A percentile compares a stretch with the other conserved stretches of the same genome.
These are phyloP conservation scores for Agrilus mali DNA, from an alignment of 2,888 invertebrate genomes.

Conservation along the genomic window DNA sequence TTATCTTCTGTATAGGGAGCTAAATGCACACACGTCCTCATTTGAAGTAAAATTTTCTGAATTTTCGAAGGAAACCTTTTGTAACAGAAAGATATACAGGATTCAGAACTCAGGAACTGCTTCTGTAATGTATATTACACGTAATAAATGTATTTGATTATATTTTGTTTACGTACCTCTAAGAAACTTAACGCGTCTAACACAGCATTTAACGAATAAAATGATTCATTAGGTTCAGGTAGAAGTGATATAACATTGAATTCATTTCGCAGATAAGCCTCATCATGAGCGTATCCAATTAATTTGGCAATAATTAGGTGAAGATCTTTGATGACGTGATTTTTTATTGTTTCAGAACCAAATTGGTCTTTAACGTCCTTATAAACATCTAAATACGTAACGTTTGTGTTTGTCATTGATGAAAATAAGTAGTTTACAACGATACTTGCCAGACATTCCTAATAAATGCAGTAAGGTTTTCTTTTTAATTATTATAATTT, in stretches of 20 bases:
- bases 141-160: too few relatives aligned
- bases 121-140: slow-evolving; percentile 7
- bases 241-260: slow-evolving; percentile 27
- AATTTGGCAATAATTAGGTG: slow-evolving; percentile 30
- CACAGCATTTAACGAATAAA: slow-evolving; percentile 33
- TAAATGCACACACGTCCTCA: slow-evolving; percentile 38
- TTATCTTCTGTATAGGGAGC: slow-evolving; percentile 39
- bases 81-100: slow-evolving; percentile 12
- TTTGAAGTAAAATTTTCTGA: slow-evolving; percentile 39
- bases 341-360: slow-evolving; percentile 12
- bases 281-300: slow-evolving; percentile 32
- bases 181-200: slow-evolving; percentile 35
- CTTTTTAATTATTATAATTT: background rate
- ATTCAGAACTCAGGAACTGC: slow-evolving; percentile 6
- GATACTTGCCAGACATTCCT: slow-evolving; percentile 2
- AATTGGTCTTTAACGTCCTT: slow-evolving; percentile 24
- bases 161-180: slow-evolving; percentile 27
- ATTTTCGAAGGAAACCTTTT: slow-evolving; percentile 36
- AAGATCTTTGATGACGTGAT: slow-evolving; percentile 34
- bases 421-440: background rate
- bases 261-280: slow-evolving; percentile 23
- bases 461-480: background rate
- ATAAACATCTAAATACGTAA: slow-evolving; percentile 2
- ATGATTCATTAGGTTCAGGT: slow-evolving; percentile 29
- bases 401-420: too few relatives aligned